Evolutionary conservation across 2,797 vertebrate genomes (phyloP), one percentile per base, ranked within the genome.

Genomic region (Ctenopoma multispine): DNA sequence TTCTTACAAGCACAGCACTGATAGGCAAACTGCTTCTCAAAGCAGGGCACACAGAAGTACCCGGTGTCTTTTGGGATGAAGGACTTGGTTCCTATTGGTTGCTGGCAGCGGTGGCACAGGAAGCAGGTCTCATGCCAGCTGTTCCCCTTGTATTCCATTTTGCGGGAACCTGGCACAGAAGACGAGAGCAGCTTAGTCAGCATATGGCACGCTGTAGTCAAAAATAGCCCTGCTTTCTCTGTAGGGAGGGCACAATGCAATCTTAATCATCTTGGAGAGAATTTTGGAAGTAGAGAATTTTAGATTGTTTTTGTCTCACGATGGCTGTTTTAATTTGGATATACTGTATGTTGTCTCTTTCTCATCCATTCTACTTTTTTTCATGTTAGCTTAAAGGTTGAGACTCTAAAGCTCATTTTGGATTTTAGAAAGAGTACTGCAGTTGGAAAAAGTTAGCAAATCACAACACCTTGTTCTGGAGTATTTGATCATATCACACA

Each of bases 81-180:
- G 82, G 97, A 96, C 86, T 97, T 97, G 62, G 95, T 97, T 94
- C 97, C 98, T 89, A 99, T 91, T 65, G 97, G 97, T 55, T 98
- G 96, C 76, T 69, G 95, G 83, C 98, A 99, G 62, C 95, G 94
- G 82, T 97, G 94, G 83, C 97, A 99, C 85, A 97, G 93, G 20
- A 99, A 98, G 85, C 98, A 99, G 59, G 96, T 97, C 94, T 99
- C 97, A 71, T 99, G 97, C 97, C 97, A 99, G 92, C 94, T 97
- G 83, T 96, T 96, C 76, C 97, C 97, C 86, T 97, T 96, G 91
- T 97, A 98, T 90, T 99, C 97, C 96, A 98, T 98, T 95, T 99
- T 99, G 75, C 97, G 96, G 59, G 97, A 97, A 85, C 97, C 98
- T 99, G 90, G 79, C 85, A 87, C 75, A 82, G 17, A 78, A 70